Evolutionary conservation across 2,113 vertebrate species (phyloP).

Genomic region (Leptodactylus fuscus): DNA sequence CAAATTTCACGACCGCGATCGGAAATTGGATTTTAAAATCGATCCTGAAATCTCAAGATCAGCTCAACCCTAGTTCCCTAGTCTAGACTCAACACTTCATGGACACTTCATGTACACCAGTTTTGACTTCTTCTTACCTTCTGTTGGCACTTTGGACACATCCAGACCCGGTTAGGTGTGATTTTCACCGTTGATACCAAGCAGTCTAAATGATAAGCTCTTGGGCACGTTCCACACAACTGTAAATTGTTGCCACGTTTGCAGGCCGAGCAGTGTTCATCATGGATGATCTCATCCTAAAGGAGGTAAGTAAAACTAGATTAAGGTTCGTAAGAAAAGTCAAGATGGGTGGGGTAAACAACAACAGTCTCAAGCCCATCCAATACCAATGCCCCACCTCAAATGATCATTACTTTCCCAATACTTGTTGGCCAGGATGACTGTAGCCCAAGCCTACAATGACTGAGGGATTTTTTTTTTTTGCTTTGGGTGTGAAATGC

Average conservation of each 20-base stretch:
- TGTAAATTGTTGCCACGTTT: constrained; percentile 85
- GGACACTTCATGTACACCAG: neutral
- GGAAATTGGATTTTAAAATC: no score
- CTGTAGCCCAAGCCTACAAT: neutral
- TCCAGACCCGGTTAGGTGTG: constrained; percentile 86
- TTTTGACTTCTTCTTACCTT: constrained; percentile 76
- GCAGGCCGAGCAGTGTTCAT: constrained; percentile 86
- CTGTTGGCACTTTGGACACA: constrained; percentile 97
- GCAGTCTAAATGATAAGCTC: constrained; percentile 91
- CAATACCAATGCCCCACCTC: no score
- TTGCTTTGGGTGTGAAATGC: neutral
- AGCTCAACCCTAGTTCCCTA: no score
- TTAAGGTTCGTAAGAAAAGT: neutral
- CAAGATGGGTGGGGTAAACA: no score
- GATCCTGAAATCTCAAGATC: neutral
- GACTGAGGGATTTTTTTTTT: neutral
- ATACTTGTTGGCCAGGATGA: neutral
- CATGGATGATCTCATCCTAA: constrained; percentile 85
- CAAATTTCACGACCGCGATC: no score
- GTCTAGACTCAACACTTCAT: neutral
- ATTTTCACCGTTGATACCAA: constrained; percentile 88
- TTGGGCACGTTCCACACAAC: constrained; percentile 86
- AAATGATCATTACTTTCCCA: neutral
- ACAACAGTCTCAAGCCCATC: no score
- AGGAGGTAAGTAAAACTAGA: neutral